Evolutionary conservation across 37 sponge, comb jelly and placozoan genomes (phyloP).

Genomic region (Lycopodina hypogea): DNA sequence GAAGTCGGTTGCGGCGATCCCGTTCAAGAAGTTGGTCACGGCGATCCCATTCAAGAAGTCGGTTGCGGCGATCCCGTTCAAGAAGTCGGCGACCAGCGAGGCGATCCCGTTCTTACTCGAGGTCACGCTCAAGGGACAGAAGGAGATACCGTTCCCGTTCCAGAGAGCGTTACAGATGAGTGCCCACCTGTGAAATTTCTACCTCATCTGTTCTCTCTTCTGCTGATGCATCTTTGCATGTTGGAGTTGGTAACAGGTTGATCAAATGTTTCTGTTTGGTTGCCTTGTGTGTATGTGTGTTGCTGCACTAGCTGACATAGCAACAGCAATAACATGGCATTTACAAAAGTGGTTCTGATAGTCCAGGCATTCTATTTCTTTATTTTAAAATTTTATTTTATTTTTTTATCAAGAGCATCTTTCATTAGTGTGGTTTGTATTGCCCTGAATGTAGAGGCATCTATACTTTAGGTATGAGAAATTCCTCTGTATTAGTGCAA

Average conservation of each 20-base stretch:
- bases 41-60: constrained; percentile 17
- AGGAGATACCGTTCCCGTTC: constrained; percentile 40
- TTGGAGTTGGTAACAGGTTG: constrained; percentile 39
- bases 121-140: constrained; percentile 12
- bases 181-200: background rate
- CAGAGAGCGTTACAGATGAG: constrained; percentile 36
- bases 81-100: background rate
- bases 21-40: constrained; percentile 15
- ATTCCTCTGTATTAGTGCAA: too few species aligned
- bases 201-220: background rate
- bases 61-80: constrained; percentile 26
- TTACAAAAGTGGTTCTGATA: too few species aligned
- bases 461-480: too few species aligned
- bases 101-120: constrained; percentile 27
- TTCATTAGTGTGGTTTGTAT: too few species aligned
- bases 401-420: too few species aligned
- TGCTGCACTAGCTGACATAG: too few species aligned
- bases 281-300: background rate
- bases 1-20: constrained; percentile 17
- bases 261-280: background rate
- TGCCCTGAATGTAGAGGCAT: too few species aligned
- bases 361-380: too few species aligned
- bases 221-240: background rate
- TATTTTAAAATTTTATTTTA: too few species aligned
- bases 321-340: too few species aligned